Percentiles rank a stretch among this genome's conserved stretches.
Evolutionary conservation across 2,888 invertebrate genomes (phyloP).

Genomic region (Hyposoter dolosus): DNA sequence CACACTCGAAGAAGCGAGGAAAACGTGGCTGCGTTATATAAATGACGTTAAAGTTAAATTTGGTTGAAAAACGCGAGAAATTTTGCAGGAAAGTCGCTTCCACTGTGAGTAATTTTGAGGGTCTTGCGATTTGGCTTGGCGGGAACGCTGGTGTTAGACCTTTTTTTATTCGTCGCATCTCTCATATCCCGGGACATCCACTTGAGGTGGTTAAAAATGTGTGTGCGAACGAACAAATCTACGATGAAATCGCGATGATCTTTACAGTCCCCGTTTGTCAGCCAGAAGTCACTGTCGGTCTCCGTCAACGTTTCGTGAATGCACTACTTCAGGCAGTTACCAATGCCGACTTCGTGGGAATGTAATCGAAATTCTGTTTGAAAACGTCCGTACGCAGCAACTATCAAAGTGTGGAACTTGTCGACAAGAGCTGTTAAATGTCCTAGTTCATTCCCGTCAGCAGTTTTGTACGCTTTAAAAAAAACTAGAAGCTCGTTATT

Average conservation of each 20-base stretch:
- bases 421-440: constrained; percentile 18
- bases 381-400: constrained; percentile 6
- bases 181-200: neutral
- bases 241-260: constrained; percentile 7
- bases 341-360: constrained; percentile 5
- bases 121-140: neutral
- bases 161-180: neutral
- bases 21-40: no score
- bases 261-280: neutral
- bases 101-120: no score
- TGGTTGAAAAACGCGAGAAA: no score
- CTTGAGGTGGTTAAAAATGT: constrained; percentile 25
- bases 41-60: no score
- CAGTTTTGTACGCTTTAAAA: constrained; percentile 46
- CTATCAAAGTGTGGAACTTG: constrained; percentile 23
- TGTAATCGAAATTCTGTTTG: neutral
- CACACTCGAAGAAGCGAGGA: no score
- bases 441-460: constrained; percentile 37
- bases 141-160: neutral
- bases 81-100: no score
- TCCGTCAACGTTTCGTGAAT: neutral
- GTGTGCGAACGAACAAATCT: constrained; percentile 17
- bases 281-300: constrained; percentile 1
- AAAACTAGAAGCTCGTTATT: constrained; percentile 43
- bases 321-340: neutral